Evolutionary conservation across 23 tunicate species (phyloP).

Genomic region (Ciona savignyi): DNA sequence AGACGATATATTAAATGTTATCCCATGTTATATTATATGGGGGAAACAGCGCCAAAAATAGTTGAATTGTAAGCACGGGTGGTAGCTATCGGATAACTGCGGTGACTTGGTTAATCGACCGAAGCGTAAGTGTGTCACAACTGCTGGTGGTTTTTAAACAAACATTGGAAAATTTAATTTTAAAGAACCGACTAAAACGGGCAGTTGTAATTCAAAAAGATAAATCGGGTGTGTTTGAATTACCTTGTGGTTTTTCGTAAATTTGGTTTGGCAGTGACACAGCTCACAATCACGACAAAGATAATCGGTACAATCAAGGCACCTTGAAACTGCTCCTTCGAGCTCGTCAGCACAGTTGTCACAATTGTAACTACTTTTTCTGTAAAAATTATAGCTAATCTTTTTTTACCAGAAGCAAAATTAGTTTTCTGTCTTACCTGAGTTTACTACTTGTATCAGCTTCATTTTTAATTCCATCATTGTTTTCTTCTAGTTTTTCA

Average conservation of each 20-base stretch:
- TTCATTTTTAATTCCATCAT: no score
- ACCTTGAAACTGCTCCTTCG: constrained; percentile 10
- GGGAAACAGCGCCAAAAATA: no score
- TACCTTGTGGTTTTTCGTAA: constrained; percentile 43
- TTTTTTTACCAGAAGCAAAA: no score
- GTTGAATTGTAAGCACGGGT: no score
- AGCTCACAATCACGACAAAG: constrained; percentile 38
- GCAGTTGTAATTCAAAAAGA: no score
- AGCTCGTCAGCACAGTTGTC: constrained; percentile 28
- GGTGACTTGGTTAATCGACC: no score
- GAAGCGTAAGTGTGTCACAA: no score
- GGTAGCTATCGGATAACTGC: no score
- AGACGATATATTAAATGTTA: background rate
- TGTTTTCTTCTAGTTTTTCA: constrained; percentile 1
- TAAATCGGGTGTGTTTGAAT: no score
- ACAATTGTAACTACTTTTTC: constrained; percentile 5
- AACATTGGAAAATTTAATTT: no score
- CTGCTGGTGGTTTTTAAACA: no score
- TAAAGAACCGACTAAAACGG: no score
- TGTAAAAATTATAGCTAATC: background rate
- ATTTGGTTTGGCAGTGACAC: constrained; percentile 38
- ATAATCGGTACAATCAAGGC: constrained; percentile 34
- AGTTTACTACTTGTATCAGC: background rate
- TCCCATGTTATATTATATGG: background rate
- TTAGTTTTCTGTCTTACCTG: background rate